phyloP scores from a whole-genome alignment of 2,797 vertebrate species.

The Poecilia picta region DNA sequence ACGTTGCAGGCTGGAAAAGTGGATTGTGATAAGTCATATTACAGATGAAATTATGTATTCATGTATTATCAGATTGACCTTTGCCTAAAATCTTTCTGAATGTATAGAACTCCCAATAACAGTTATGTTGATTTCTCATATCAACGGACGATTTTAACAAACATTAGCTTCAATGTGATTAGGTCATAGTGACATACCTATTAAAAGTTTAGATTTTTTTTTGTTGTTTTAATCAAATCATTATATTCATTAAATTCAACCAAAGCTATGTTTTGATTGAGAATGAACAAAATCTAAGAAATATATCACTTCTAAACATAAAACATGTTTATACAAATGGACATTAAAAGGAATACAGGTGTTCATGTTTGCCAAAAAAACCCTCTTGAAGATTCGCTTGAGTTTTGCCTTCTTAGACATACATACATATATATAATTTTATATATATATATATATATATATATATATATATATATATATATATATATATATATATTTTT shows the following conservation, averaged over 20 bases:
- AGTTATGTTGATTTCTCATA: too few relatives aligned
- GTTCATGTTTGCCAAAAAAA: neutral
- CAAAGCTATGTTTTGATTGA: neutral
- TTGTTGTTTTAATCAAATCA: neutral
- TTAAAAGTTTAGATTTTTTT: neutral
- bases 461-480: too few relatives aligned
- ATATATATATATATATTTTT: too few relatives aligned
- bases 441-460: too few relatives aligned
- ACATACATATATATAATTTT: too few relatives aligned
- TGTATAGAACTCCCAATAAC: neutral
- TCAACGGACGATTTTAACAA: neutral
- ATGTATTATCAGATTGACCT: neutral
- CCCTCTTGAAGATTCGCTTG: neutral
- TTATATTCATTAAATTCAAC: neutral
- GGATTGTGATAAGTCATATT: constrained; percentile 28
- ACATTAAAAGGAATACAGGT: neutral
- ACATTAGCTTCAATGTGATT: neutral
- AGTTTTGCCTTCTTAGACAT: too few relatives aligned
- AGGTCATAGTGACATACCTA: neutral
- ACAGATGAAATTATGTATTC: neutral
- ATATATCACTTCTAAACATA: neutral
- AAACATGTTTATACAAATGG: neutral
- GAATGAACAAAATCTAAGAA: neutral
- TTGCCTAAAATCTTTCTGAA: neutral
- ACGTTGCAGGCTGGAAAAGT: neutral